These are phyloP conservation scores for Agraylea sexmaculata DNA, from an alignment of 1,140 invertebrate species.

Conservation along the genomic window DNA sequence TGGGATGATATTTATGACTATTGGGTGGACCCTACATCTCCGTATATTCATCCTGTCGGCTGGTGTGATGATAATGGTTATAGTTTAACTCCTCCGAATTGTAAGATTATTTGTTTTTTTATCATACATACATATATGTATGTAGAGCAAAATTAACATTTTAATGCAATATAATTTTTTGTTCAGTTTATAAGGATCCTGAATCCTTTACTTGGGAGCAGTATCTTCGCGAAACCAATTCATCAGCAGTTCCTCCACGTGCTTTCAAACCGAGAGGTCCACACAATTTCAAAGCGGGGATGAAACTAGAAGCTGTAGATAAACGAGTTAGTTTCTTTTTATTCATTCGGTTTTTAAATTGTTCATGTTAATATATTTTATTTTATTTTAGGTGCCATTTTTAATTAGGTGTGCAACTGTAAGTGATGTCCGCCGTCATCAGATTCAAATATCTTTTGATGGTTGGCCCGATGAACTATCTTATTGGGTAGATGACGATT, in stretches of 20 bases:
- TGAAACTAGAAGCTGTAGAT: constrained; percentile 88
- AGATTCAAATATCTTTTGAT: constrained; percentile 79
- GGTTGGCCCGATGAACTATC: constrained; percentile 80
- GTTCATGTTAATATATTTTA: background rate
- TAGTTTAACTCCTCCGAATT: constrained; percentile 75
- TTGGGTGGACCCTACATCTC: constrained; percentile 81
- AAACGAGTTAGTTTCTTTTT: constrained; percentile 52
- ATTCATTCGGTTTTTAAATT: background rate
- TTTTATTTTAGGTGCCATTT: constrained; percentile 34
- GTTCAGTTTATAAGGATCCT: constrained; percentile 56
- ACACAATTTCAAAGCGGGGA: constrained; percentile 71
- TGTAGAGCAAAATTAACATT: too few relatives aligned
- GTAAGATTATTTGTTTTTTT: constrained; percentile 37
- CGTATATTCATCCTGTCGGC: constrained; percentile 87
- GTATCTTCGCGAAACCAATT: constrained; percentile 68
- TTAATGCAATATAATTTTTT: too few relatives aligned
- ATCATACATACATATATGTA: constrained; percentile 3
- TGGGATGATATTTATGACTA: constrained; percentile 92
- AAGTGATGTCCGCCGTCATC: constrained; percentile 60
- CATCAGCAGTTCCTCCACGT: constrained; percentile 63
- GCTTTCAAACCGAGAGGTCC: constrained; percentile 71
- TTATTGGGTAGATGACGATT: constrained; percentile 86
- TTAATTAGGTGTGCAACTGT: constrained; percentile 81
- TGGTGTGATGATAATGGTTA: constrained; percentile 79
- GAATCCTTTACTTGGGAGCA: constrained; percentile 73